These are phyloP conservation scores for Bombus superbus DNA, from an alignment of 1,140 invertebrate species.

Conservation along the genomic window DNA sequence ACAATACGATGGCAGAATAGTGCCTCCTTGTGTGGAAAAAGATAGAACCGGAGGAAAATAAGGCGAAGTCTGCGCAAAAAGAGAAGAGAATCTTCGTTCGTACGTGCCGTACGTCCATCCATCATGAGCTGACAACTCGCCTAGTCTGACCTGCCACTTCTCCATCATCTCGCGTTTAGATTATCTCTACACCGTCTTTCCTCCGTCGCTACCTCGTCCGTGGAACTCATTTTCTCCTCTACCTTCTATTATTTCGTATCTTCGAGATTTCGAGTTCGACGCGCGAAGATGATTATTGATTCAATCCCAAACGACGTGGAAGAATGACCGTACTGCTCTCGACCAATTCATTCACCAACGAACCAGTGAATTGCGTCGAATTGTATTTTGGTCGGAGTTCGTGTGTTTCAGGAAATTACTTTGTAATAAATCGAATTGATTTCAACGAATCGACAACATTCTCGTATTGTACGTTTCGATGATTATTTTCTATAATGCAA, in stretches of 20 bases:
- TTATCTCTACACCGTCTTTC: constrained; percentile 65
- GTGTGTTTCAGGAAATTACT: neutral
- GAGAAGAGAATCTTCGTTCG: constrained; percentile 52
- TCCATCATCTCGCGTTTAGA: constrained; percentile 72
- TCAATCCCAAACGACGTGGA: neutral
- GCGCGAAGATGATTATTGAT: neutral
- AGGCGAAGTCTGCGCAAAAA: constrained; percentile 54
- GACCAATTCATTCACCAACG: neutral
- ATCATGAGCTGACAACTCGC: constrained; percentile 69
- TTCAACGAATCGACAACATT: neutral
- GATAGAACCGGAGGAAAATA: constrained; percentile 54
- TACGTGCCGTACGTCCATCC: constrained; percentile 69
- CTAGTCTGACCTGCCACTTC: constrained; percentile 67
- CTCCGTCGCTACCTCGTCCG: constrained; percentile 24
- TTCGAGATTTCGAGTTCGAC: constrained; percentile 41
- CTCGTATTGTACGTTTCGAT: neutral
- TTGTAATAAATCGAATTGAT: neutral
- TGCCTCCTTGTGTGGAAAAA: neutral
- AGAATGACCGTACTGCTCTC: neutral
- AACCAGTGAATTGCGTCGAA: neutral
- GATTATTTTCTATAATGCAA: too few relatives aligned
- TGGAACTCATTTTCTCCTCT: constrained; percentile 48
- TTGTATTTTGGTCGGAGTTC: neutral
- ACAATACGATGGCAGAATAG: neutral
- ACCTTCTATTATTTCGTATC: constrained; percentile 47